These are phyloP conservation scores for Dioctria rufipes DNA, from an alignment of 2,888 invertebrate genomes.

Conservation along the genomic window DNA sequence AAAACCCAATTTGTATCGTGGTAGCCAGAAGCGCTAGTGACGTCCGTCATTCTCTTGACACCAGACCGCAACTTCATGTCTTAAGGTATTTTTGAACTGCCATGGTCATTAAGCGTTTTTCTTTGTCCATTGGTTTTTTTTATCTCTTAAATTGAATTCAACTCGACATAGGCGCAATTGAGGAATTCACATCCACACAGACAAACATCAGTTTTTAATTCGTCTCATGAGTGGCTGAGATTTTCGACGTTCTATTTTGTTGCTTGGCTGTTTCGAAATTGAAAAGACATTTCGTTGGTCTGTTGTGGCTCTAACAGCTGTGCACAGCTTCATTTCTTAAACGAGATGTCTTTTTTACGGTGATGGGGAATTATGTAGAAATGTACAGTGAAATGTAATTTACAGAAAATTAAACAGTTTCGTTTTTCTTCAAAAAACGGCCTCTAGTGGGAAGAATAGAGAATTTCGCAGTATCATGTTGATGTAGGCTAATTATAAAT, in stretches of 20 bases:
- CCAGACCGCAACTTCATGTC: not conserved
- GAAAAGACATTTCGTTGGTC: not conserved
- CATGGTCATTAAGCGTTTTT: constrained; percentile 31
- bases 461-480: not conserved
- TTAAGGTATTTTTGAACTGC: constrained; percentile 22
- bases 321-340: constrained; percentile 6
- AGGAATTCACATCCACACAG: not conserved
- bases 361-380: constrained; percentile 21
- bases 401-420: constrained; percentile 33
- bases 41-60: not conserved
- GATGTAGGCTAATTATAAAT: too few relatives aligned
- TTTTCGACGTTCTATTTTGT: not conserved
- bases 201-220: too few relatives aligned
- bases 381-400: not conserved
- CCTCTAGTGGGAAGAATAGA: not conserved
- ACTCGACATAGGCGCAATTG: not conserved
- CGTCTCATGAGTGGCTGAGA: not conserved
- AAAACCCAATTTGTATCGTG: constrained; percentile 40
- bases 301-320: not conserved
- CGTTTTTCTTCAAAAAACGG: not conserved
- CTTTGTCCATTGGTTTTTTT: not conserved
- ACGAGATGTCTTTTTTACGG: constrained; percentile 7
- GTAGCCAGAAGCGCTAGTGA: not conserved
- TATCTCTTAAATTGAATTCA: not conserved
- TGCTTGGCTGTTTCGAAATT: not conserved